Evolutionary conservation across 1,140 invertebrate species (phyloP).

Genomic region (Pseudomyrmex dendroicus): DNA sequence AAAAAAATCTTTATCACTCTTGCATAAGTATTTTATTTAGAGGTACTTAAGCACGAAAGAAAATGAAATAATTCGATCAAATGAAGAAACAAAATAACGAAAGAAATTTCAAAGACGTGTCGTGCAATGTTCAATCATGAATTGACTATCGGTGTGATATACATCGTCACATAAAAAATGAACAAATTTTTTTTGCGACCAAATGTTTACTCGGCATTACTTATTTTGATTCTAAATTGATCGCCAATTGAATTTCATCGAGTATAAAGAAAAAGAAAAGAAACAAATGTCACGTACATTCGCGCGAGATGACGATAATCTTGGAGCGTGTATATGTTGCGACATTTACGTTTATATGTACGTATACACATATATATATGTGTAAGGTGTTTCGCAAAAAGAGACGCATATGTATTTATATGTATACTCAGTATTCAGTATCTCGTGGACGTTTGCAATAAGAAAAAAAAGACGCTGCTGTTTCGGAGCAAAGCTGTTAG

Average conservation of each 20-base stretch:
- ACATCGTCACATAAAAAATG: background rate
- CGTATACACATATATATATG: background rate
- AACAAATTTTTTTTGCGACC: conserved; percentile 8
- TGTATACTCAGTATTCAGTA: conserved; percentile 73
- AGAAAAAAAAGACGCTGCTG: conserved; percentile 28
- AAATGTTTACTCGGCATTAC: background rate
- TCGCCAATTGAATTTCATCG: conserved; percentile 1
- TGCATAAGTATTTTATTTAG: conserved; percentile 2
- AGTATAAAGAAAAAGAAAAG: background rate
- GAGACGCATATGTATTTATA: conserved; percentile 57
- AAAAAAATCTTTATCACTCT: conserved; percentile 16
- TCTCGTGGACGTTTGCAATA: conserved; percentile 63
- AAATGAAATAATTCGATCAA: background rate
- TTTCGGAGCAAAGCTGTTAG: background rate
- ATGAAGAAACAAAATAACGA: background rate
- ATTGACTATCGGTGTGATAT: background rate
- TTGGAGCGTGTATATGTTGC: background rate
- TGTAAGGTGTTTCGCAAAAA: conserved; percentile 36
- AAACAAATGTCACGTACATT: background rate
- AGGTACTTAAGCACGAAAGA: conserved; percentile 9
- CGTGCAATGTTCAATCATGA: conserved; percentile 5
- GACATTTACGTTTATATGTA: background rate
- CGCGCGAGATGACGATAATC: background rate
- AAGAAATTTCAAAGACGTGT: conserved; percentile 1
- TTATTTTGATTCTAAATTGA: background rate